Base-by-base conservation (phyloP, 1,140 invertebrate species). In the Rhopalosiphum padi region DNA sequence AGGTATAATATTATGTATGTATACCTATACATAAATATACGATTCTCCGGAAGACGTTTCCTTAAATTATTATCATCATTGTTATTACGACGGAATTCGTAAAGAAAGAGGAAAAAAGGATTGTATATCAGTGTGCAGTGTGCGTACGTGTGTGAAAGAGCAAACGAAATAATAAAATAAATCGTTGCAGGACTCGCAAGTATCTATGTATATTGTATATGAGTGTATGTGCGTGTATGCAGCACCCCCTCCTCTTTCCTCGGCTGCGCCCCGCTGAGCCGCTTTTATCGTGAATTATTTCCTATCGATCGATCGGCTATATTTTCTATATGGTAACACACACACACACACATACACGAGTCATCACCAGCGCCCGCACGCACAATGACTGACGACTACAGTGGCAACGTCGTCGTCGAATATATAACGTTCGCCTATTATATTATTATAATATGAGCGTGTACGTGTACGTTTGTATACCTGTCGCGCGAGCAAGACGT, bases 251-350 rank as follows among this genome's bases (percentile, higher is more conserved):
- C 15, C 18, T 15, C 15, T 51, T 51, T 15, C 11, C 21, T 53
- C 48, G 48, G 35, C 25, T 51, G 41, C 21, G 37, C 87, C 88
- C 88, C 51, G 51, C 51, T 35, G 51, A 89, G 88, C 23, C 9
- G 51, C 53, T 89, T 89, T 89, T 55, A 53, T 89, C 88, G 88
- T 89, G 88, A 89, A 89, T 89, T 89, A 89, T 55, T 41, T 89
- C 35, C 88, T 15, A 89, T 89, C 86, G 86, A 86, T 86, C 85
- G 85, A 55, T 89, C 9, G 48, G 48, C 48, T 89, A 43, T 86
- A 46, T 86, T 53, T 55, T 89, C 88, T 55, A 9, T 37, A 77
- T 15, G 60, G 60, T 77, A 77, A 30, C 25, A 30, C 30, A 60
- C 55, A 68, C 60, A 68, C 22, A 55, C 53, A 55, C 53, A 60